phyloP scores from a whole-genome alignment of 2,113 vertebrate genomes.

The Crypturellus undulatus region DNA sequence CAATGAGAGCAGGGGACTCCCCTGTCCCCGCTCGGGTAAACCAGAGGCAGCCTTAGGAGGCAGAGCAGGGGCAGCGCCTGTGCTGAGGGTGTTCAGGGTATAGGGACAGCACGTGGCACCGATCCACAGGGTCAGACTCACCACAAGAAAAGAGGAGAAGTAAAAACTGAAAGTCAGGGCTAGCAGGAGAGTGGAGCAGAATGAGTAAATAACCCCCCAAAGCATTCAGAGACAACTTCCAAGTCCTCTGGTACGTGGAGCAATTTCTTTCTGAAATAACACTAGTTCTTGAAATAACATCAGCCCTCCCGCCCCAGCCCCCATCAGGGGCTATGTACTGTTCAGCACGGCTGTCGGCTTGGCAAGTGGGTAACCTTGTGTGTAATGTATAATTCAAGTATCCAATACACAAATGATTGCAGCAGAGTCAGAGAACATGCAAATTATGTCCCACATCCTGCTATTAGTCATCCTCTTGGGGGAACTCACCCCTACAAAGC shows the following conservation, averaged over 20 bases:
- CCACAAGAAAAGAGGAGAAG: background rate
- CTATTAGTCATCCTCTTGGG: constrained; percentile 67
- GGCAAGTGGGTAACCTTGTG: constrained; percentile 46
- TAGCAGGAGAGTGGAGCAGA: background rate
- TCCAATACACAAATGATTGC: constrained; percentile 65
- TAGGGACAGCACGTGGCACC: background rate
- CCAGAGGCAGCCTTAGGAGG: background rate
- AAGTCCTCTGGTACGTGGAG: background rate
- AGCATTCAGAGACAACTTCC: background rate
- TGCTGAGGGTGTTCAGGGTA: background rate
- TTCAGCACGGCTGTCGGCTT: constrained; percentile 31
- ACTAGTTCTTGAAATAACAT: constrained; percentile 20
- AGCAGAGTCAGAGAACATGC: constrained; percentile 69
- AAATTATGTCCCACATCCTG: constrained; percentile 70
- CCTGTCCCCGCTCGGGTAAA: background rate
- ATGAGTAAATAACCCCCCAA: background rate
- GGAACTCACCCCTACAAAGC: constrained; percentile 55
- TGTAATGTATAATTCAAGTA: constrained; percentile 68
- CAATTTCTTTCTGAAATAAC: background rate
- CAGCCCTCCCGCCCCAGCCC: background rate
- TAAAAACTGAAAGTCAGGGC: background rate
- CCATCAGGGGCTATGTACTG: background rate
- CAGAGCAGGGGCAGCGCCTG: background rate
- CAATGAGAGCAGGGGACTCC: background rate
- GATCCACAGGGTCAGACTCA: background rate